Percentiles rank a stretch among this genome's conserved stretches.
Evolutionary conservation across 2,113 vertebrate species (phyloP).

Genomic region (Semicossyphus pulcher): DNA sequence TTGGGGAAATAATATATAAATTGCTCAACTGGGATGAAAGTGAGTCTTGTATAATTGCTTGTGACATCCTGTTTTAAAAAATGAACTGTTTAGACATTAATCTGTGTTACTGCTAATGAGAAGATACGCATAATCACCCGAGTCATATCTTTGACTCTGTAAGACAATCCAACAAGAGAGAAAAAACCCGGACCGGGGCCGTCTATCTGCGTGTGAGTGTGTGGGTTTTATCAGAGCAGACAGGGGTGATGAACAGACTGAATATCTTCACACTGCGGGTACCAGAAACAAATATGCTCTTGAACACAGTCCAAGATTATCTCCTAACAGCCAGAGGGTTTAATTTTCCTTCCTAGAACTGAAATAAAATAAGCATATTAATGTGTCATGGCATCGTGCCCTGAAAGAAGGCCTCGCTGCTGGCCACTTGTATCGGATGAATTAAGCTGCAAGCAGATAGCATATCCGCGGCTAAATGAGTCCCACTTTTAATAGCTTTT

Average conservation of each 20-base stretch:
- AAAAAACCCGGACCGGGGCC: neutral
- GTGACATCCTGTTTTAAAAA: too few species aligned
- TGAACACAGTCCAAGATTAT: neutral
- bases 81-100: too few species aligned
- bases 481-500: neutral
- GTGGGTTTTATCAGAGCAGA: constrained; percentile 27
- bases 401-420: neutral
- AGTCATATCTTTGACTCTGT: too few species aligned
- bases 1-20: too few species aligned
- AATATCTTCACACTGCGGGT: constrained; percentile 20
- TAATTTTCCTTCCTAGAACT: neutral
- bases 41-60: too few species aligned
- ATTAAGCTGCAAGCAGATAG: neutral
- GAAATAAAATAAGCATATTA: neutral
- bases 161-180: constrained; percentile 8
- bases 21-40: too few species aligned
- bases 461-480: neutral
- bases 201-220: neutral
- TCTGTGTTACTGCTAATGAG: too few species aligned
- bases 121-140: too few species aligned
- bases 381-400: neutral
- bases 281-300: constrained; percentile 13
- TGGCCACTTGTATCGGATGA: neutral
- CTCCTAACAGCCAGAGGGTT: neutral
- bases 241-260: neutral